Base-by-base conservation (phyloP, 2,113 vertebrate genomes). In the Glaucidium brasilianum region DNA sequence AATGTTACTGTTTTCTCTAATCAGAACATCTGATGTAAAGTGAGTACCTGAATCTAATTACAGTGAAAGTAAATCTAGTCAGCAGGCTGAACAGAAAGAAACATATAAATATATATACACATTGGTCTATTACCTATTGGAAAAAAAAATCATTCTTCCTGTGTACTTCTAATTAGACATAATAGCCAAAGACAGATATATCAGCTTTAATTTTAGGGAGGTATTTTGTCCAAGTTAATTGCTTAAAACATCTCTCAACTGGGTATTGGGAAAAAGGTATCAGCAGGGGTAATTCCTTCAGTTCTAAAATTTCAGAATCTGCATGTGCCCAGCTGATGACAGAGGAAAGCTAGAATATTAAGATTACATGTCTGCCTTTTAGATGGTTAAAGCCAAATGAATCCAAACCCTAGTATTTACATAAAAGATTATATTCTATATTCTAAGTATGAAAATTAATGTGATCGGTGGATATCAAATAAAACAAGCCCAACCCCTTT, bases 31-130 rank as follows among this genome's bases (percentile, higher is more conserved):
- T 66, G 50, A 89, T 2, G 0, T 71, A 39, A 71, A 75, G 32
- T n/a, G 35, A 52, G 26, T 23, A 92, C 86, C 75, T 90, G 74
- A 92, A 59, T 58, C n/a, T 87, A 87, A 94, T 92, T 82, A 69
- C 22, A 72, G 5, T 37, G 16, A 53, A 82, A 87, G 41, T 47
- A 89, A 91, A 89, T 32, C 41, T 72, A 58, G 15, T 11, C 66
- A 81, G 32, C 11, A 79, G 39, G 34, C 49, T 87, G 78, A 66
- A 79, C 11, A 63, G 45, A 91, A 94, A 72, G n/a, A 88, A 83
- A 64, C 26, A 55, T 22, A 71, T 5, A 67, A 64, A 68, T 59
- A 47, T 12, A 62, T 15, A 62, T 4, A 52, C 30, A 68, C 14
- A 47, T 67, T 71, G 71, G 7, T 39, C 59, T 63, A 8, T 75